Evolutionary conservation across 2,113 vertebrate species (phyloP).

Genomic region (Toxotes jaculatrix): DNA sequence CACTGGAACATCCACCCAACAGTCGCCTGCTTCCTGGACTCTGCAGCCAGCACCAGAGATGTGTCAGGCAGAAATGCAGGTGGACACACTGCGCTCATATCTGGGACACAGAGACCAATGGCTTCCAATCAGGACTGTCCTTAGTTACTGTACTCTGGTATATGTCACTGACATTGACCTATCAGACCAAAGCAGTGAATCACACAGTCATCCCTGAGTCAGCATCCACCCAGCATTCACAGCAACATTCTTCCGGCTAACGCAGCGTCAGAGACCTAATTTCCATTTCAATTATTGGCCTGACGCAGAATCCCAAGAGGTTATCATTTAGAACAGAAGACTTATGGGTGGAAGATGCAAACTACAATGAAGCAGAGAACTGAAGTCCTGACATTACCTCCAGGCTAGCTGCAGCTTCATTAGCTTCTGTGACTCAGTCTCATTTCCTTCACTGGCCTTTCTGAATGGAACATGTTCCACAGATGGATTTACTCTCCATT

Average conservation of each 20-base stretch:
- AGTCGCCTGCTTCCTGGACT: no score
- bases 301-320: background rate
- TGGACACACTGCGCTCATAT: no score
- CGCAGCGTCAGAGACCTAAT: background rate
- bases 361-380: background rate
- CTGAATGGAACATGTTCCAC: background rate
- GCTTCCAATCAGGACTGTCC: constrained; percentile 6
- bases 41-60: no score
- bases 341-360: background rate
- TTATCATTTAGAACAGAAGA: background rate
- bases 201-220: background rate
- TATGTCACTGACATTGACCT: constrained; percentile 4
- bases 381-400: background rate
- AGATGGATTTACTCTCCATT: background rate
- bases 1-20: no score
- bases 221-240: background rate
- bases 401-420: background rate
- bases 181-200: background rate
- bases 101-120: background rate
- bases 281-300: background rate
- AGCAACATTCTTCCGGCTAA: background rate
- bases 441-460: background rate
- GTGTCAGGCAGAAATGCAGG: no score
- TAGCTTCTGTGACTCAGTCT: background rate
- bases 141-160: background rate